These are phyloP conservation scores for Andrena fulva DNA, from an alignment of 2,888 invertebrate species.

Conservation along the genomic window DNA sequence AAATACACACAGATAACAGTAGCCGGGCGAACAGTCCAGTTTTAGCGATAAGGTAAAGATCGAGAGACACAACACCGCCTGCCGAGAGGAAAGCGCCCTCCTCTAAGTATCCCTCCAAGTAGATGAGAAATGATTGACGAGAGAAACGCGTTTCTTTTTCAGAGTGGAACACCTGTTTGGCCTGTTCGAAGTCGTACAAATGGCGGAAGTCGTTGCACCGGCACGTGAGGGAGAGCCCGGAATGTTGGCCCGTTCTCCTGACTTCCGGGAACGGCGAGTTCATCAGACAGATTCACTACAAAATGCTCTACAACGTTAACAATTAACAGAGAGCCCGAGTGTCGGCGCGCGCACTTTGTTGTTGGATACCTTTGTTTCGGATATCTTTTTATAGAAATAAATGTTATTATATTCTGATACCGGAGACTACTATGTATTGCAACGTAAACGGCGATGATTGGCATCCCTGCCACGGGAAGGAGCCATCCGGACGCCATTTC, in stretches of 20 bases:
- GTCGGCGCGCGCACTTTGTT: slow-evolving; percentile 23
- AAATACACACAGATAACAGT: slow-evolving; percentile 20
- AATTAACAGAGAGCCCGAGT: slow-evolving; percentile 43
- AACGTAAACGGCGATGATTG: slow-evolving; percentile 9
- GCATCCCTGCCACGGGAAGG: background rate
- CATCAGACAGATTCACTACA: slow-evolving; percentile 79
- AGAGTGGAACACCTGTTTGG: slow-evolving; percentile 80
- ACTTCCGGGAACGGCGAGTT: slow-evolving; percentile 80
- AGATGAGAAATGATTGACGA: slow-evolving; percentile 39
- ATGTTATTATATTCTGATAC: slow-evolving; percentile 69
- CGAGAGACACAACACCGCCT: slow-evolving; percentile 3
- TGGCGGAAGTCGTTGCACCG: slow-evolving; percentile 83
- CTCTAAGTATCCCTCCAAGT: background rate
- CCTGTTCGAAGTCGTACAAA: slow-evolving; percentile 83
- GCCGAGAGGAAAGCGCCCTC: background rate
- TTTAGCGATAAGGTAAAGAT: slow-evolving; percentile 24
- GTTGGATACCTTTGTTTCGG: slow-evolving; percentile 41
- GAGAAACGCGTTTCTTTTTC: slow-evolving; percentile 74
- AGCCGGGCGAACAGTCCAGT: background rate
- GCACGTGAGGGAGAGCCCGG: slow-evolving; percentile 82
- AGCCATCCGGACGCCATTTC: background rate
- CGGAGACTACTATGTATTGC: slow-evolving; percentile 25
- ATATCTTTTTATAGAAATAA: slow-evolving; percentile 75
- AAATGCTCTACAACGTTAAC: slow-evolving; percentile 78
- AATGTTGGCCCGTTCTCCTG: slow-evolving; percentile 82